These are phyloP conservation scores for Pharmacophagus antenor DNA, from an alignment of 2,888 invertebrate species.

Conservation along the genomic window DNA sequence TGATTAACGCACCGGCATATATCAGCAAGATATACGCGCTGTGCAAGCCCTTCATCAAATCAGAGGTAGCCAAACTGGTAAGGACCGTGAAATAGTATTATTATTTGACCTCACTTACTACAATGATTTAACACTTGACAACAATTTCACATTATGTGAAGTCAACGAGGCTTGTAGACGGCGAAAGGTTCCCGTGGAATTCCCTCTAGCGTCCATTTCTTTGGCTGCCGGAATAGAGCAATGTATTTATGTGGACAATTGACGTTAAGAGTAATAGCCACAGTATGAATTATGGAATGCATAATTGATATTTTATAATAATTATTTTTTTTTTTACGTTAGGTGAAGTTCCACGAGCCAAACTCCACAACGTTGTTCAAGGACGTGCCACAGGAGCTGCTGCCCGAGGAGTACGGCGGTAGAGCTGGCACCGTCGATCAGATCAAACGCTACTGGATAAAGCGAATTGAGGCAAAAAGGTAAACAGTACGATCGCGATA, in stretches of 20 bases:
- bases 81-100: constrained; percentile 38
- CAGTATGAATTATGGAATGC: no score
- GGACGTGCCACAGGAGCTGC: constrained; percentile 82
- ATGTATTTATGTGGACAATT: no score
- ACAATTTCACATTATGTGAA: no score
- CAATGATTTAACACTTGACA: no score
- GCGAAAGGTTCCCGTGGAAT: no score
- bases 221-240: no score
- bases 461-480: constrained; percentile 81
- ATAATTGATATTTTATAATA: background rate
- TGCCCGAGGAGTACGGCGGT: constrained; percentile 87
- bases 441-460: constrained; percentile 83
- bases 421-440: constrained; percentile 81
- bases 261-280: no score
- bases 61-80: constrained; percentile 85
- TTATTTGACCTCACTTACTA: background rate
- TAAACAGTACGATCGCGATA: constrained; percentile 40
- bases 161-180: no score
- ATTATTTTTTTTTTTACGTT: constrained; percentile 23
- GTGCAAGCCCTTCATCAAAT: constrained; percentile 85
- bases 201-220: no score
- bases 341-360: constrained; percentile 87
- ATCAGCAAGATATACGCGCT: constrained; percentile 83
- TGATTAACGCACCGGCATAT: constrained; percentile 84
- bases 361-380: constrained; percentile 83